These are phyloP conservation scores for Smittia sp. DNA, from an alignment of 2,888 invertebrate species.

Conservation along the genomic window DNA sequence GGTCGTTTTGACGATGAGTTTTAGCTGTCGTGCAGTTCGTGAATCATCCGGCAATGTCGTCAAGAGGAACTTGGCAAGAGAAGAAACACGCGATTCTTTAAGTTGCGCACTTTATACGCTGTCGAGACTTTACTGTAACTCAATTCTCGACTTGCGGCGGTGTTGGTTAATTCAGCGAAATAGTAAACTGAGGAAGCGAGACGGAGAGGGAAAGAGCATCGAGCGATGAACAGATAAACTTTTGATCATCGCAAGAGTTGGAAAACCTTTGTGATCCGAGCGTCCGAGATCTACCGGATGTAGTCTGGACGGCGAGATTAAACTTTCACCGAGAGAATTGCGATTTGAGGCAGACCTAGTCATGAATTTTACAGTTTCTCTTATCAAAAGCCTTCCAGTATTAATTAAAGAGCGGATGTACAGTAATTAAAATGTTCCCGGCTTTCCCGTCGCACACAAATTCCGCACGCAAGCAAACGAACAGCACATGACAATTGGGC, in stretches of 20 bases:
- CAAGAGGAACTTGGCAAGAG: background rate
- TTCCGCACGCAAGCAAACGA: background rate
- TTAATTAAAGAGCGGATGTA: slow-evolving; percentile 14
- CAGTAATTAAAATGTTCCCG: background rate
- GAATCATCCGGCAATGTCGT: background rate
- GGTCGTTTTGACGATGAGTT: background rate
- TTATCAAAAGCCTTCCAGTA: background rate
- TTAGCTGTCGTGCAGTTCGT: background rate
- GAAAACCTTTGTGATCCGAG: no score
- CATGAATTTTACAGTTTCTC: no score
- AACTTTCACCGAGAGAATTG: no score
- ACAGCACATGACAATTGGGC: background rate
- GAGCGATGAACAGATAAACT: background rate
- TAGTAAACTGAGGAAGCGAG: background rate
- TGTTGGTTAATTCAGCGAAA: background rate
- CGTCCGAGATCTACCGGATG: no score
- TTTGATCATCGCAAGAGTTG: background rate
- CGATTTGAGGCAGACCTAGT: no score
- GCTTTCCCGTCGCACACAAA: background rate
- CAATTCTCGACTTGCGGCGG: background rate
- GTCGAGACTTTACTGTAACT: background rate
- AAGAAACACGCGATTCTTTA: no score
- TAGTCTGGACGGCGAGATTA: no score
- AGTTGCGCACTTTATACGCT: background rate
- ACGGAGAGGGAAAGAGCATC: slow-evolving; percentile 6